Evolutionary conservation across 2,888 invertebrate species (phyloP), one percentile per base, ranked within the genome.

Genomic region (Euphydryas editha): DNA sequence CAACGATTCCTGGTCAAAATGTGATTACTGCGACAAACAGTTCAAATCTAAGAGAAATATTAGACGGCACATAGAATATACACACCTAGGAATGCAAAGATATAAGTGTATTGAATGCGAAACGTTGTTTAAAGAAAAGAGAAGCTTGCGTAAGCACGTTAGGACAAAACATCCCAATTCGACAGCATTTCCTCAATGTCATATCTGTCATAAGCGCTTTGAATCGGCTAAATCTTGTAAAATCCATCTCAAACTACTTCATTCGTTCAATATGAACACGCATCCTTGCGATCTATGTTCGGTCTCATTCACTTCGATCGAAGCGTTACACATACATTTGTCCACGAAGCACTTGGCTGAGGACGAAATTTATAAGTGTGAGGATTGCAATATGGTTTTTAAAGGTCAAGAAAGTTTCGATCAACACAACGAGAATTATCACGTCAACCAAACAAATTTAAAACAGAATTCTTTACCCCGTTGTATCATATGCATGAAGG

Each of bases 221-320:
- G 91, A 91, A 65, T 90, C 90, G 0, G 91, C 90, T 0, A 90
- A 90, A 65, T 88, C 91, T 0, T 90, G 90, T 46, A 90, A 89
- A 44, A 87, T 88, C 54, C 90, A 91, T 69, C 57, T 90, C 0
- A 90, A 90, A 56, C 65, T 88, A 0, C 18, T 89, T 0, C 90
- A 91, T 68, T 88, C 89, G 0, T 86, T 86, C 65, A 87, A 89
- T 21, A 84, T 88, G 85, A 85, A 87, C 39, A 88, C 89, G 0
- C 79, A 82, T 58, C 90, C 90, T 0, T 90, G 90, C 18, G 83
- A 88, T 49, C 59, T 86, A 0, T 90, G 90, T 54, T 86, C 90
- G 0, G 83, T 87, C 0, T 88, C 90, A 0, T 90, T 89, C 63
- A 78, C 78, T 8, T 84, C 86, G 0, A 80, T 84, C 1, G 86